These are phyloP conservation scores for Phorcus lineatus DNA, from an alignment of 2,888 invertebrate species.

Conservation along the genomic window DNA sequence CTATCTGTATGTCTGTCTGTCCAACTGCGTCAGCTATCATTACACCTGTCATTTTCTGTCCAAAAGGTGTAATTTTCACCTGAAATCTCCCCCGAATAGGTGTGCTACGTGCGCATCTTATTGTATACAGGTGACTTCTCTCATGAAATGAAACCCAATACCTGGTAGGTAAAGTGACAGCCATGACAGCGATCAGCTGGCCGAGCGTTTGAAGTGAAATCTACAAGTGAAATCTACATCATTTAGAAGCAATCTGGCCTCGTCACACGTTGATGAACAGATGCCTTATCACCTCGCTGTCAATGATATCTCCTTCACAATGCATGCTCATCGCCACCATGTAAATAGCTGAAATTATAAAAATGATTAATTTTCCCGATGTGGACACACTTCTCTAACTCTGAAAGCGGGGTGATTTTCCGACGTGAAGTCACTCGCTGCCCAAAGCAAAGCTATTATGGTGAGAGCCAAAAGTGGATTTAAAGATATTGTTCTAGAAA, in stretches of 20 bases:
- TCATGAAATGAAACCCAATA: background rate
- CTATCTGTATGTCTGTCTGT: too few species aligned
- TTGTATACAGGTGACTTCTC: too few species aligned
- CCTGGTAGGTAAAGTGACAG: background rate
- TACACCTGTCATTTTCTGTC: too few species aligned
- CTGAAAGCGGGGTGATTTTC: background rate
- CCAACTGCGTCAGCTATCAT: too few species aligned
- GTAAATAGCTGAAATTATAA: slow-evolving; percentile 8
- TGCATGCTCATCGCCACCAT: background rate
- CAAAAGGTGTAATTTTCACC: too few species aligned
- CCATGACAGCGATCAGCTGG: background rate
- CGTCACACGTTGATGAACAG: background rate
- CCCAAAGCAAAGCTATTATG: background rate
- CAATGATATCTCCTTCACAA: background rate
- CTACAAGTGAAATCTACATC: slow-evolving; percentile 1
- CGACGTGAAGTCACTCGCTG: background rate
- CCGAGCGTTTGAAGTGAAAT: background rate
- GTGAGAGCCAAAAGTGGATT: background rate
- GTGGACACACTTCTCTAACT: background rate
- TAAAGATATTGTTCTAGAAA: background rate
- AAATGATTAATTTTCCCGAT: background rate
- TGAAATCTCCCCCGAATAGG: too few species aligned
- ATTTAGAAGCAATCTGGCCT: background rate
- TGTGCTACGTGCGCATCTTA: too few species aligned
- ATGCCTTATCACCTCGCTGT: background rate